Evolutionary conservation across 1,140 invertebrate genomes (phyloP).

Genomic region (Cepaea nemoralis): DNA sequence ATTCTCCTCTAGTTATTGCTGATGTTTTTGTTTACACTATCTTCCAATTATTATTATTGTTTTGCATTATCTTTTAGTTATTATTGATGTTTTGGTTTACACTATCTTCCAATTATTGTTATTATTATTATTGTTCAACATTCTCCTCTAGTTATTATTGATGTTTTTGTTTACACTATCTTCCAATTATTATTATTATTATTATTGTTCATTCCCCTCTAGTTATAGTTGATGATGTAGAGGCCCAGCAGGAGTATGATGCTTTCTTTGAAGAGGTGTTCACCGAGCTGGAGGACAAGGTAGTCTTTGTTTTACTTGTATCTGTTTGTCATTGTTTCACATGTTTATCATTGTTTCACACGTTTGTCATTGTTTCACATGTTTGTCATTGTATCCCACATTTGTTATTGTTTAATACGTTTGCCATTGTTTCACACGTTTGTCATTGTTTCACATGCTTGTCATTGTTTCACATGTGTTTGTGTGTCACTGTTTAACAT

Average conservation of each 20-base stretch:
- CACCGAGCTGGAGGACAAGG: constrained; percentile 96
- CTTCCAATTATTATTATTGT: not conserved
- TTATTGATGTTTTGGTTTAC: not conserved
- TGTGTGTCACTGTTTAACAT: too few relatives aligned
- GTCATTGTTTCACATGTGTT: too few relatives aligned
- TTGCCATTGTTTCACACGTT: too few relatives aligned
- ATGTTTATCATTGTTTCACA: too few relatives aligned
- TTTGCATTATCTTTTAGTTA: too few relatives aligned
- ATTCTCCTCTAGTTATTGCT: not conserved
- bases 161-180: too few relatives aligned
- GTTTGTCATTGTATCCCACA: too few relatives aligned
- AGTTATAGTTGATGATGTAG: constrained; percentile 92
- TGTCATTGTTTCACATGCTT: too few relatives aligned
- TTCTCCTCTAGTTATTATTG: not conserved
- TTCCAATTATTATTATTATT: not conserved
- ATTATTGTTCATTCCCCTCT: constrained; percentile 59
- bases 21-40: not conserved
- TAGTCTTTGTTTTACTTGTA: constrained; percentile 54
- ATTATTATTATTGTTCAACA: not conserved
- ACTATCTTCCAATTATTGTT: not conserved
- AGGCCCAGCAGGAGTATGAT: constrained; percentile 99
- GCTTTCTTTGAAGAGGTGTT: constrained; percentile 99
- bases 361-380: too few relatives aligned
- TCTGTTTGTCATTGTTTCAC: too few relatives aligned
- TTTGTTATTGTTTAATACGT: too few relatives aligned